A percentile compares a stretch with the other conserved stretches of the same genome.
Conservation (phyloP, 2,888 invertebrate genomes). For the Mythimna vitellina region DNA sequence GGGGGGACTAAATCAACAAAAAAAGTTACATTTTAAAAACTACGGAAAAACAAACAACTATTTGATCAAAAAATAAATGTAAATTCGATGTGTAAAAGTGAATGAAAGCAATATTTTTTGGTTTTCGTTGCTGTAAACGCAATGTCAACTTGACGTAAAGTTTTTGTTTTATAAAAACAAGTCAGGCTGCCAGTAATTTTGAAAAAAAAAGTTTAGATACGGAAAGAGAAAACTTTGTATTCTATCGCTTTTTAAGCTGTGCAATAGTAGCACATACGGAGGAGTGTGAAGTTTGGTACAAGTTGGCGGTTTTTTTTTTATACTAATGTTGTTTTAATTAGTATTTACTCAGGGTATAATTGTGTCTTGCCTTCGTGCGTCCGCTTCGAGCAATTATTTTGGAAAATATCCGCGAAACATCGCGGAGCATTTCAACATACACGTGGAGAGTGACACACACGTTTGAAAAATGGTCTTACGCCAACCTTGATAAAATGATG, state of each 20-base stretch:
- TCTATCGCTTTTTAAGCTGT: neutral
- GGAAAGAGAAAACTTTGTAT: neutral
- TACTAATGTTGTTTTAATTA: neutral
- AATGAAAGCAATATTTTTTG: slow-evolving; percentile 63
- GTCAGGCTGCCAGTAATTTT: slow-evolving; percentile 49
- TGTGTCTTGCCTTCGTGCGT: neutral
- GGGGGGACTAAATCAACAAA: slow-evolving; percentile 70
- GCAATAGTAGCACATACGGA: neutral
- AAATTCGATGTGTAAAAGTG: slow-evolving; percentile 66
- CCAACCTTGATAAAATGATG: too few relatives aligned
- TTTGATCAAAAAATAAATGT: slow-evolving; percentile 63
- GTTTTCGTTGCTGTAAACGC: slow-evolving; percentile 66
- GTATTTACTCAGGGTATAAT: neutral
- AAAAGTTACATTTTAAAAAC: slow-evolving; percentile 76
- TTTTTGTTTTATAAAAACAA: slow-evolving; percentile 65
- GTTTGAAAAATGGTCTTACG: slow-evolving; percentile 19
- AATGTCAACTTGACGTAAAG: slow-evolving; percentile 65
- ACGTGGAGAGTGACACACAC: slow-evolving; percentile 19
- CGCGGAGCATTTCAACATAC: slow-evolving; percentile 3
- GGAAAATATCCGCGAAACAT: neutral
- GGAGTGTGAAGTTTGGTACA: neutral
- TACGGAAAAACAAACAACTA: slow-evolving; percentile 63
- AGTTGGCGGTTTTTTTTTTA: neutral
- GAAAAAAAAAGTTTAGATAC: slow-evolving; percentile 38
- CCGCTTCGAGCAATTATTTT: too few relatives aligned